phyloP scores from a whole-genome alignment of 2,797 vertebrate species.

The Phaenicophaeus curvirostris region DNA sequence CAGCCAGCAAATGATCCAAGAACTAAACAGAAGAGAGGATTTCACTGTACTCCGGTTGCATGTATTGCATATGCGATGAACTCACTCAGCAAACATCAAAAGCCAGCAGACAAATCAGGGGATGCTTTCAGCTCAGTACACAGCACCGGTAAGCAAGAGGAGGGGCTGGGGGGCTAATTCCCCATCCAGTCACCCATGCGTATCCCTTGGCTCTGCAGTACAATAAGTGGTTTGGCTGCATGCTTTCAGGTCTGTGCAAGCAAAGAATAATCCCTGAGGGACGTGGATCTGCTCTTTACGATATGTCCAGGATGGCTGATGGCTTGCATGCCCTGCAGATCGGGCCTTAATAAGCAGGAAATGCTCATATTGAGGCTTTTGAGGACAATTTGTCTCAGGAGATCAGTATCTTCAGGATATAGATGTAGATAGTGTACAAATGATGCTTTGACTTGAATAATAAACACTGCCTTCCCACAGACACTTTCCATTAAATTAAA shows the following conservation, averaged over 20 bases:
- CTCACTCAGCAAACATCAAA: background rate
- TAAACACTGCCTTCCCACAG: background rate
- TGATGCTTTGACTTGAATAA: background rate
- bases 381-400: background rate
- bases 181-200: background rate
- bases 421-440: background rate
- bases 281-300: background rate
- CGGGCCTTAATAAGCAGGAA: background rate
- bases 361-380: background rate
- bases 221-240: background rate
- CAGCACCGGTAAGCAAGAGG: background rate
- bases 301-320: background rate
- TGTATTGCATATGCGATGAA: background rate
- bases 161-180: background rate
- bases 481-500: background rate
- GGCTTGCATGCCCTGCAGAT: background rate
- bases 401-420: background rate
- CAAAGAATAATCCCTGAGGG: background rate
- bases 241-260: background rate
- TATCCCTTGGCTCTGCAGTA: background rate
- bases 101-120: background rate
- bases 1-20: constrained; percentile 85
- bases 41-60: background rate
- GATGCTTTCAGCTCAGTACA: background rate
- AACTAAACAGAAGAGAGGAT: constrained; percentile 77